Evolutionary conservation across 2,113 vertebrate genomes (phyloP).

Genomic region (Pagrus major): DNA sequence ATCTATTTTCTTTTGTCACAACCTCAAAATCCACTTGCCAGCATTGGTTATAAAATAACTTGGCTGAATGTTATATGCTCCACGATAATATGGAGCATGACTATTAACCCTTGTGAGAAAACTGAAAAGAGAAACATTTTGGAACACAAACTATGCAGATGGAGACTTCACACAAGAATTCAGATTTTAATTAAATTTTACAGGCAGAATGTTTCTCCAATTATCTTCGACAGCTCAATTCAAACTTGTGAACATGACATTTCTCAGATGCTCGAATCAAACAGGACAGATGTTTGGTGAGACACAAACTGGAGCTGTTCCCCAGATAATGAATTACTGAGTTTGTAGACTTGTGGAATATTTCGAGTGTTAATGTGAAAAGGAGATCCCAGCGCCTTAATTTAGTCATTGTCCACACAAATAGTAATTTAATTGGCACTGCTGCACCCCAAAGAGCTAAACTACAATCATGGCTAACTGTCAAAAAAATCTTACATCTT

Average conservation of each 20-base stretch:
- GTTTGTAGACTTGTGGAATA: neutral
- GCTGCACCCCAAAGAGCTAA: neutral
- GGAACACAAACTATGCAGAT: neutral
- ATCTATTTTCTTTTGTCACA: neutral
- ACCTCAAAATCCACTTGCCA: neutral
- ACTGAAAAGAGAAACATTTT: neutral
- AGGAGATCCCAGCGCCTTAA: neutral
- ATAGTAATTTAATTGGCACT: neutral
- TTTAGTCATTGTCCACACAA: neutral
- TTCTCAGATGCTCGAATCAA: constrained; percentile 15
- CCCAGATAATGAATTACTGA: neutral
- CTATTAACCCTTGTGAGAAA: neutral
- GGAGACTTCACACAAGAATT: constrained; percentile 6
- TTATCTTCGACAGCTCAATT: constrained; percentile 11
- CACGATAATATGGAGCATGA: neutral
- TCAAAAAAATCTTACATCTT: too few relatives aligned
- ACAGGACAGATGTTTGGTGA: constrained; percentile 16
- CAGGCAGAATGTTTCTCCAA: constrained; percentile 1
- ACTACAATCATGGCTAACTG: neutral
- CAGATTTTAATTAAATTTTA: neutral
- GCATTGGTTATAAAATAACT: too few relatives aligned
- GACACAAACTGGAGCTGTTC: neutral
- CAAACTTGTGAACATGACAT: constrained; percentile 13
- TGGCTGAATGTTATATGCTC: neutral
- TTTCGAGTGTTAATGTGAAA: neutral